These are phyloP conservation scores for Willisornis vidua DNA, from an alignment of 2,113 vertebrate genomes.

Conservation along the genomic window DNA sequence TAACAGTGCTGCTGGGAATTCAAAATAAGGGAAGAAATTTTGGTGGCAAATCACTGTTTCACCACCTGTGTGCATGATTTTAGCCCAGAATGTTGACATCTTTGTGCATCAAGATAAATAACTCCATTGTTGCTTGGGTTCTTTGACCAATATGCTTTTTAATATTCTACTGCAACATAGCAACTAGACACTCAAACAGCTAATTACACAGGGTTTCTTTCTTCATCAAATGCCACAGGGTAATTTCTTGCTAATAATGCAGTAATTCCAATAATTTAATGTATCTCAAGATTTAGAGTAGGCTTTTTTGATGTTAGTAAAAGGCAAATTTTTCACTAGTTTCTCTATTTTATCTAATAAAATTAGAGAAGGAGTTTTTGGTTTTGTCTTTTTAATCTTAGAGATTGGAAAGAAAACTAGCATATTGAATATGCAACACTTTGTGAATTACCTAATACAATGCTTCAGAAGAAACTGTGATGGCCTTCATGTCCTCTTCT, in stretches of 20 bases:
- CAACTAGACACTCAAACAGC: not conserved
- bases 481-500: not conserved
- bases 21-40: not conserved
- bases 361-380: not conserved
- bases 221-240: not conserved
- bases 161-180: not conserved
- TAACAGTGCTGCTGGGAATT: not conserved
- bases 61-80: not conserved
- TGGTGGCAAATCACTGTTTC: not conserved
- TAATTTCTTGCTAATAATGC: not conserved
- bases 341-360: not conserved
- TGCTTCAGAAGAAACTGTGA: not conserved
- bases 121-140: not conserved
- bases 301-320: not conserved
- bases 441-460: not conserved
- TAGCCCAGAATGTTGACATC: not conserved
- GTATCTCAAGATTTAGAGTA: not conserved
- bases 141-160: not conserved
- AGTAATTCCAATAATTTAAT: not conserved
- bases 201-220: not conserved
- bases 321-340: not conserved
- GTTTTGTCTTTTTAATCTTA: not conserved
- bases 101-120: not conserved
- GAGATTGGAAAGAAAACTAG: not conserved
- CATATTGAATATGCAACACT: not conserved